phyloP scores from a whole-genome alignment of 2,113 vertebrate genomes.

The Rhagologus leucostigma region DNA sequence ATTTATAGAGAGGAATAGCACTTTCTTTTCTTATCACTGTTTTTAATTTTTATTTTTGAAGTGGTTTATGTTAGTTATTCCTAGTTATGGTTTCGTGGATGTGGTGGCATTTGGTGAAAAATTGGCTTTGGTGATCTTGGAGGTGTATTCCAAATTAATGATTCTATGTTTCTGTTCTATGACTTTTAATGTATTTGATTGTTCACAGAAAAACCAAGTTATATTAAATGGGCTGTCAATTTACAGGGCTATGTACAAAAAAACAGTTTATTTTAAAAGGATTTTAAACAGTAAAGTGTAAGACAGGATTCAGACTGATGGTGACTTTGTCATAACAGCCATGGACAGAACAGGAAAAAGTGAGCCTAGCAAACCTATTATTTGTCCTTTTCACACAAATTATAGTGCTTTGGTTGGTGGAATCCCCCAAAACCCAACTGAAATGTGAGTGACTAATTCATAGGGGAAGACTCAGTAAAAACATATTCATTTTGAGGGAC shows the following conservation, averaged over 20 bases:
- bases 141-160: background rate
- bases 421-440: background rate
- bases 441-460: background rate
- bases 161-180: background rate
- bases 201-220: background rate
- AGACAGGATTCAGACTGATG: background rate
- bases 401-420: background rate
- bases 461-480: background rate
- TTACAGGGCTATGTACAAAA: background rate
- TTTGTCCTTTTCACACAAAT: background rate
- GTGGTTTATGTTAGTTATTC: background rate
- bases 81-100: background rate
- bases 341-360: background rate
- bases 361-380: background rate
- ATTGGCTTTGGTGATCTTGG: background rate
- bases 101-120: background rate
- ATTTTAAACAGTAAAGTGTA: background rate
- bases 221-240: background rate
- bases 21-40: background rate
- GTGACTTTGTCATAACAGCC: background rate
- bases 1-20: background rate
- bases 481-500: background rate
- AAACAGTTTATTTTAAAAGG: background rate
- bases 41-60: background rate
- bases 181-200: background rate